Base-by-base conservation (phyloP, 2,888 invertebrate genomes). In the Machimus rusticus region DNA sequence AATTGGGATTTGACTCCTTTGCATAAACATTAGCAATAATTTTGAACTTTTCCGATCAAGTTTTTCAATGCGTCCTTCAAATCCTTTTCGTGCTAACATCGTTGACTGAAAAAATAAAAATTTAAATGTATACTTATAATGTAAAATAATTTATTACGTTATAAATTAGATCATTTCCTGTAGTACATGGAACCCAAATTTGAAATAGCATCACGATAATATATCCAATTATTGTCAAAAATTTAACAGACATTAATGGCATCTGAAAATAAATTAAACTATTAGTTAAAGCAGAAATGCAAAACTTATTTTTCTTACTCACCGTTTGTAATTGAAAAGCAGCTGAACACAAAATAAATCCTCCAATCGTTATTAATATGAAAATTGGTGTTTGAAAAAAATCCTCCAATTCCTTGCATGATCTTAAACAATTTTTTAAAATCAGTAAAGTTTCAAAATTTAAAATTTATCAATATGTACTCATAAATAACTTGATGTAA, bases 11-110 rank as follows among this genome's bases (percentile, higher is more conserved):
- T n/a, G 37, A 14, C 37, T 76, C 34, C 76, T 76, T 31, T 76
- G 76, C 76, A 76, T 76, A n/a, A 76, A 76, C 76, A 76, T 76
- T 37, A 76, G 16, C 31, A 76, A 76, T 31, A 76, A 31, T 76
- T 76, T 31, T 3, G 76, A 76, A 31, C 34, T 37, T 9, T 76
- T 31, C 8, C 37, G 31, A 1, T 76, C 76, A 9, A 76, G 31
- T 4, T 76, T 31, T 37, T n/a, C 34, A 16, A 76, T 31, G 19
- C 19, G 31, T 16, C 76, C 31, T 76, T 76, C 76, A 76, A 76
- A 76, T 16, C 28, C 76, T 4, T 76, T 76, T 76, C 76, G 76
- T 76, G 34, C 76, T 76, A 76, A 76, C 37, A 37, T 37, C n/a
- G 34, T 76, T 9, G 76, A 76, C 76, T 76, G 76, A 31, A 76